Evolutionary conservation across 2,113 vertebrate genomes (phyloP).

Genomic region (Phalacrocorax aristotelis): DNA sequence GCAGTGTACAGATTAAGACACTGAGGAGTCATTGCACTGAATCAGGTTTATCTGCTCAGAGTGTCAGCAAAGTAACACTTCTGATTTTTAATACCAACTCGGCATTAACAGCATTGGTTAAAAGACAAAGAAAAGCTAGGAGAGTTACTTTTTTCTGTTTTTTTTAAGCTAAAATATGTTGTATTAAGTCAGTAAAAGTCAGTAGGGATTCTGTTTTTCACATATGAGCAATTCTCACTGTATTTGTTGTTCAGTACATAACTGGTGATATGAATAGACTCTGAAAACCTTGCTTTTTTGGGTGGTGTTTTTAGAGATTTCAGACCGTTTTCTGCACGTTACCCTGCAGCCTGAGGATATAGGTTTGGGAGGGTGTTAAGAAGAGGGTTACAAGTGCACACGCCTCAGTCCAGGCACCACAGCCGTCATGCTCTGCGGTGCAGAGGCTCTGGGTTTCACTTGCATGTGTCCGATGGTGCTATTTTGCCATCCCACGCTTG

Average conservation of each 20-base stretch:
- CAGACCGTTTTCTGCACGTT: background rate
- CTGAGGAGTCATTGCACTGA: background rate
- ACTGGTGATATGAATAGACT: background rate
- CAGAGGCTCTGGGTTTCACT: no score
- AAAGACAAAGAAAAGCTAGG: background rate
- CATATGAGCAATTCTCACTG: background rate
- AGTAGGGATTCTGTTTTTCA: background rate
- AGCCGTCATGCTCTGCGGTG: accelerated
- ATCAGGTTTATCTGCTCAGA: background rate
- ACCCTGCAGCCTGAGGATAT: background rate
- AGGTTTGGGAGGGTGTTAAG: background rate
- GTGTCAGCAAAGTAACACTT: background rate
- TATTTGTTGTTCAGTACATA: background rate
- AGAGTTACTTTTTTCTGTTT: background rate
- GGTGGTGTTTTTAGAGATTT: background rate
- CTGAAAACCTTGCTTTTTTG: background rate
- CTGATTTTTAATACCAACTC: background rate
- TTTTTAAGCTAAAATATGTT: background rate
- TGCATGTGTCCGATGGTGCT: accelerated
- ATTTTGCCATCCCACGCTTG: accelerated
- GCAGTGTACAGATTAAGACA: accelerated
- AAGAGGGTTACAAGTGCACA: accelerated
- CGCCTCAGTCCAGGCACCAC: accelerated
- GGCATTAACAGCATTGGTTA: background rate
- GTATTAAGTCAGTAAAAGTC: background rate